These are phyloP conservation scores for Ectropis crepuscularia DNA, from an alignment of 2,888 invertebrate genomes.

Conservation along the genomic window DNA sequence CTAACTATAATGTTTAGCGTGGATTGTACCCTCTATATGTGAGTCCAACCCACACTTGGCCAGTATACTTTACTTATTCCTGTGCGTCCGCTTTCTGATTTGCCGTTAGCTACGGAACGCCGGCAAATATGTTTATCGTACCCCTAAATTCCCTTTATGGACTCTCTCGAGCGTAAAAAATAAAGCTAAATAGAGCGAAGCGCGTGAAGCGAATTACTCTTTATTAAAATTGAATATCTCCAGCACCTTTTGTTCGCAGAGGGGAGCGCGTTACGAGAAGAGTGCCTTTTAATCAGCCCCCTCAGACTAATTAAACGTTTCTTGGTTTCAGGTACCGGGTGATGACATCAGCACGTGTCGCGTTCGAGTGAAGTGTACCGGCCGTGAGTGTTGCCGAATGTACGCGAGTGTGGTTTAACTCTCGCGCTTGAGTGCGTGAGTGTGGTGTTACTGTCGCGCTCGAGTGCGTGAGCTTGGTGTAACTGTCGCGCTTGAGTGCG, in stretches of 20 bases:
- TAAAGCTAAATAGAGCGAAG: slow-evolving; percentile 58
- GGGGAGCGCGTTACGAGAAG: slow-evolving; percentile 58
- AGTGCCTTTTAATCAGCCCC: slow-evolving; percentile 61
- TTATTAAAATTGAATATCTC: slow-evolving; percentile 74
- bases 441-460: slow-evolving; percentile 44
- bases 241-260: slow-evolving; percentile 59
- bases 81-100: slow-evolving; percentile 75
- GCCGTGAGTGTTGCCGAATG: slow-evolving; percentile 33
- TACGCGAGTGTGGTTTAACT: slow-evolving; percentile 43
- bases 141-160: slow-evolving; percentile 64
- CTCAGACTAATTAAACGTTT: slow-evolving; percentile 46
- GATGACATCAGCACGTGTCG: slow-evolving; percentile 50
- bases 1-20: too few relatives aligned
- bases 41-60: too few relatives aligned
- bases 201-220: slow-evolving; percentile 57
- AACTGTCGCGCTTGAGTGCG: too few relatives aligned
- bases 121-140: slow-evolving; percentile 71
- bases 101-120: slow-evolving; percentile 51
- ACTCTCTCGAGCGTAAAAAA: slow-evolving; percentile 58
- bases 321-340: slow-evolving; percentile 59
- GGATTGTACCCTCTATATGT: too few relatives aligned
- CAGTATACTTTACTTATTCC: slow-evolving; percentile 62
- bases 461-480: too few relatives aligned
- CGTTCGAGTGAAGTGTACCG: slow-evolving; percentile 15
- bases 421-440: slow-evolving; percentile 54